Conservation (phyloP, 2,113 vertebrate genomes). For the Albula glossodonta region DNA sequence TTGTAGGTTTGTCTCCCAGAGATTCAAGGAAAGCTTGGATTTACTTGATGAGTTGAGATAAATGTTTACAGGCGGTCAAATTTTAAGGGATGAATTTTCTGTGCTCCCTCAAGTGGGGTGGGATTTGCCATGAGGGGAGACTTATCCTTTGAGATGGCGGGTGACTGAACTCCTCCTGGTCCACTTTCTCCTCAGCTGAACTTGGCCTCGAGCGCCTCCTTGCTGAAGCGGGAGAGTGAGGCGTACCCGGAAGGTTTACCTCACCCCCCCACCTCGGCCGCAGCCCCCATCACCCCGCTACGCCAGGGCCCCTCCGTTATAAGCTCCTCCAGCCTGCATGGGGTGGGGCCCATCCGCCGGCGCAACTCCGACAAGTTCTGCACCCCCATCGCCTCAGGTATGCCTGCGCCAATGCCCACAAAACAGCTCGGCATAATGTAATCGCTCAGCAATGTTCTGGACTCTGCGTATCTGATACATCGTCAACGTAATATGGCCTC, state of each 20-base stretch:
- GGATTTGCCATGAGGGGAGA: too few species aligned
- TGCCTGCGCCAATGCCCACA: slow-evolving; percentile 25
- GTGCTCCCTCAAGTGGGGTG: too few species aligned
- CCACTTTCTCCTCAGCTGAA: slow-evolving; percentile 74
- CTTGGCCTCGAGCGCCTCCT: slow-evolving; percentile 83
- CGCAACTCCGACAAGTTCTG: slow-evolving; percentile 98
- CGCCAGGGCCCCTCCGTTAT: slow-evolving; percentile 94
- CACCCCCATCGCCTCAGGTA: slow-evolving; percentile 97
- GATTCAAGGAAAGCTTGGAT: background rate
- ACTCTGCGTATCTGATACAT: too few species aligned
- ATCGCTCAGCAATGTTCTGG: too few species aligned
- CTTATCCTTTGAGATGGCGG: background rate
- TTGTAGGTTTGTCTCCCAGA: background rate
- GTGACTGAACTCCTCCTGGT: background rate
- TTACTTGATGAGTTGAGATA: too few species aligned
- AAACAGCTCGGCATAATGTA: too few species aligned
- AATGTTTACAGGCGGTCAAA: too few species aligned
- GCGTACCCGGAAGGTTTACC: slow-evolving; percentile 90
- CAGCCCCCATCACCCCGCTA: slow-evolving; percentile 91
- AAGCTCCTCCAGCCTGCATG: slow-evolving; percentile 91
- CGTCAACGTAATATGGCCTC: too few species aligned
- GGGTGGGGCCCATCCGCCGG: slow-evolving; percentile 87
- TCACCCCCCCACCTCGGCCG: slow-evolving; percentile 95
- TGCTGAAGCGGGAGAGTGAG: slow-evolving; percentile 91
- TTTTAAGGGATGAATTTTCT: too few species aligned